Conservation (phyloP, 2,888 invertebrate genomes). For the Pandemis heparana region DNA sequence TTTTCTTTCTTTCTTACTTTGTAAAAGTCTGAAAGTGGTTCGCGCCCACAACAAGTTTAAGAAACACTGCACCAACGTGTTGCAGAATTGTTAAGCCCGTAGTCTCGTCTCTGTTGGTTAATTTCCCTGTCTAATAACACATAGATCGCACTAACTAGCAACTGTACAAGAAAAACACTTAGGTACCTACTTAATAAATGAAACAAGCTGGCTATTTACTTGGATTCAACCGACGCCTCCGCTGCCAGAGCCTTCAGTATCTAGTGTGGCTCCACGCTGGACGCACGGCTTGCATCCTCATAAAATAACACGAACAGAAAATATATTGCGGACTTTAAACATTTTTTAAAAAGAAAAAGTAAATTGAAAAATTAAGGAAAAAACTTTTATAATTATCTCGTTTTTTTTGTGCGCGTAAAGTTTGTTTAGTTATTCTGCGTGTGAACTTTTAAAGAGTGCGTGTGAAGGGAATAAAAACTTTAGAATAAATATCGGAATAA, state of each 20-base stretch:
- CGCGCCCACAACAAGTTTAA: too few species aligned
- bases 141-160: background rate
- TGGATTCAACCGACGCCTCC: background rate
- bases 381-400: background rate
- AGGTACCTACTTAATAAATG: conserved; percentile 1
- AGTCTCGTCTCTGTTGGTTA: too few species aligned
- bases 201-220: background rate
- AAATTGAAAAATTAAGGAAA: background rate
- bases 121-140: background rate
- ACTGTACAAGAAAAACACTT: background rate
- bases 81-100: too few species aligned
- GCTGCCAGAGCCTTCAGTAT: conserved; percentile 1
- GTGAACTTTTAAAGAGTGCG: background rate
- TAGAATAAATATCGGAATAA: background rate
- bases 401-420: background rate
- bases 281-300: background rate
- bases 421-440: background rate
- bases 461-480: background rate
- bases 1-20: too few species aligned
- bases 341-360: too few species aligned
- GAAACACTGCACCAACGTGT: too few species aligned
- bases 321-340: background rate
- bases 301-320: background rate
- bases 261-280: background rate
- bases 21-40: too few species aligned